A percentile compares a stretch with the other conserved stretches of the same genome.
These are phyloP conservation scores for Trichoplusia ni DNA, from an alignment of 1,140 invertebrate genomes.

Conservation along the genomic window DNA sequence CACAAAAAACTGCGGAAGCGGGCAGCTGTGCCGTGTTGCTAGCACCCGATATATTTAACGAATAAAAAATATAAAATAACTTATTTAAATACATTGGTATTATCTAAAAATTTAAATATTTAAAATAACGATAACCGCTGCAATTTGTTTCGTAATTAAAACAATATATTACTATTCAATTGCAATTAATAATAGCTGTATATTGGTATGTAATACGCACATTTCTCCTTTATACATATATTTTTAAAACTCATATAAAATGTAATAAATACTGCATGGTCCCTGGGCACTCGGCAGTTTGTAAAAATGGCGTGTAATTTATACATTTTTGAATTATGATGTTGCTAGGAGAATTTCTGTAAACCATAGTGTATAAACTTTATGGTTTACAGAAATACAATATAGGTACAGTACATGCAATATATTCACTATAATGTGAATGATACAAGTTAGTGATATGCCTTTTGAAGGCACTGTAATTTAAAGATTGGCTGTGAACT, in stretches of 20 bases:
- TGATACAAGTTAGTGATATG: no score
- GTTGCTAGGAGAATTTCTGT: neutral
- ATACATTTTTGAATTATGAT: conserved; percentile 9
- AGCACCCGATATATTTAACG: neutral
- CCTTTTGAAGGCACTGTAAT: no score
- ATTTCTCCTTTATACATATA: neutral
- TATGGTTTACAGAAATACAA: no score
- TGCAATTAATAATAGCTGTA: neutral
- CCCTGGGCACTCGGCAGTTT: no score
- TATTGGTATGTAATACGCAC: neutral
- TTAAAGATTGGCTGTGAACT: no score
- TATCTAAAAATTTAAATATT: conserved; percentile 10
- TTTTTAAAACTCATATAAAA: neutral
- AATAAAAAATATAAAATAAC: neutral
- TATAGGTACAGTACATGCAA: no score
- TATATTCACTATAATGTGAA: neutral
- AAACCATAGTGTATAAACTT: no score
- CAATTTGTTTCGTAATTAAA: conserved; percentile 3
- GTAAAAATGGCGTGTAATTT: neutral
- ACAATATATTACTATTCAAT: conserved; percentile 4
- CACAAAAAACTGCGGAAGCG: conserved; percentile 20
- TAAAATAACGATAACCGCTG: neutral
- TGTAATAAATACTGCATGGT: no score
- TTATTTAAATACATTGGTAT: neutral
- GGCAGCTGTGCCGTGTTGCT: conserved; percentile 8